These are phyloP conservation scores for Hypercompe scribonia DNA, from an alignment of 2,888 invertebrate species.

Conservation along the genomic window DNA sequence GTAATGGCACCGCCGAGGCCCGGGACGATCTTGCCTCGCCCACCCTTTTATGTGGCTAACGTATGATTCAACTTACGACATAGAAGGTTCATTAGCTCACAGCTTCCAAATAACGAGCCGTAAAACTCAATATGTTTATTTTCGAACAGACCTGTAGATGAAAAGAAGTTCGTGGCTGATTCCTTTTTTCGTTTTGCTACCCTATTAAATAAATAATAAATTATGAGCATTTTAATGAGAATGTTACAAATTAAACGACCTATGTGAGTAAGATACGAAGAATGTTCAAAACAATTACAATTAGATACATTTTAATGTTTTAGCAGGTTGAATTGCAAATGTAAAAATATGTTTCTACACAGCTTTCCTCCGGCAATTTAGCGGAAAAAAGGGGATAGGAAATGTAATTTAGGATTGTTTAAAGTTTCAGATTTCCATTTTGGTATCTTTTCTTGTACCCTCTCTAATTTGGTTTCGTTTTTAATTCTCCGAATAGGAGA, in stretches of 20 bases:
- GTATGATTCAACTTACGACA: conserved; percentile 44
- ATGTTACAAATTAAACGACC: background rate
- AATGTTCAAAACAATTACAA: background rate
- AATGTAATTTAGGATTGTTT: conserved; percentile 19
- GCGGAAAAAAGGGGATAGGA: conserved; percentile 12
- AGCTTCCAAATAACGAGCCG: conserved; percentile 30
- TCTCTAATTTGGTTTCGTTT: conserved; percentile 19
- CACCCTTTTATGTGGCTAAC: conserved; percentile 44
- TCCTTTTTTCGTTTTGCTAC: background rate
- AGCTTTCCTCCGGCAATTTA: conserved; percentile 13
- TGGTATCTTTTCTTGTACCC: conserved; percentile 8
- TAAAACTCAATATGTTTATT: conserved; percentile 34
- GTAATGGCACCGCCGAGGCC: conserved; percentile 44
- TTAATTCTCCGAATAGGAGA: conserved; percentile 8
- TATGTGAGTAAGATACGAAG: background rate
- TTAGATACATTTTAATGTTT: conserved; percentile 6
- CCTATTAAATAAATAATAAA: background rate
- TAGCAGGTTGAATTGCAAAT: conserved; percentile 10
- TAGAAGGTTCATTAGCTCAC: conserved; percentile 47
- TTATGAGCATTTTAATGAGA: conserved; percentile 2
- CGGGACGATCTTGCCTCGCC: conserved; percentile 30
- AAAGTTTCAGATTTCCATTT: conserved; percentile 17
- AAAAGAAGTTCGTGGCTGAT: conserved; percentile 5
- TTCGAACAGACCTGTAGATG: conserved; percentile 13
- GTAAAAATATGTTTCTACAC: conserved; percentile 18